Conservation (phyloP, 2,113 vertebrate species). For the Copsychus sechellarum region DNA sequence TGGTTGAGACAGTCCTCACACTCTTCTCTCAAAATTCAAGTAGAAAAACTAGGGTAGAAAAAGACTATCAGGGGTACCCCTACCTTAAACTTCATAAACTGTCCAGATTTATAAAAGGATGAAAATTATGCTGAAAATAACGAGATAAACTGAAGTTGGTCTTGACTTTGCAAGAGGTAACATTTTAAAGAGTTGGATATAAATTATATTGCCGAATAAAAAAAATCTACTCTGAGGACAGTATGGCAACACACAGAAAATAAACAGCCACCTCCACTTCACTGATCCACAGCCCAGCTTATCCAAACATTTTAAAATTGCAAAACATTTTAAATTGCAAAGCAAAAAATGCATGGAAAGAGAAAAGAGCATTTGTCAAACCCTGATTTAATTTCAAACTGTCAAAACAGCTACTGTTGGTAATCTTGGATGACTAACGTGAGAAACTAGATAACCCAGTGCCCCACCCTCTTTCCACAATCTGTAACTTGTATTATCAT, state of each 20-base stretch:
- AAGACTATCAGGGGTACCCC: not conserved
- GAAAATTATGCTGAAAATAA: not conserved
- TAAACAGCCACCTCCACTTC: not conserved
- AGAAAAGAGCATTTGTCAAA: not conserved
- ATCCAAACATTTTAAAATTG: not conserved
- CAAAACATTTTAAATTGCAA: not conserved
- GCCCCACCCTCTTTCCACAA: slow-evolving; percentile 39
- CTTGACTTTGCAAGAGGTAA: not conserved
- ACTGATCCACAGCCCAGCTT: not conserved
- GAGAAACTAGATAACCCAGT: slow-evolving; percentile 35
- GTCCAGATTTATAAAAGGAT: not conserved
- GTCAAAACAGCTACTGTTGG: slow-evolving; percentile 6
- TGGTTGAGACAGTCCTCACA: not conserved
- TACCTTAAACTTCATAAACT: not conserved
- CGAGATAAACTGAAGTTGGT: not conserved
- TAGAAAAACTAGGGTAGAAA: not conserved
- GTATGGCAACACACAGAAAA: not conserved
- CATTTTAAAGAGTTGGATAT: not conserved
- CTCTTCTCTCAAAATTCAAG: not conserved
- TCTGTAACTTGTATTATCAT: not conserved
- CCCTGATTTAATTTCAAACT: slow-evolving; percentile 10
- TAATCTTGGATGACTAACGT: slow-evolving; percentile 26
- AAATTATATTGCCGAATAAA: not conserved
- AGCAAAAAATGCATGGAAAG: not conserved
- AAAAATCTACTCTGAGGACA: not conserved